Evolutionary conservation across 1,140 invertebrate genomes (phyloP).

Genomic region (Drosophila arizonae): DNA sequence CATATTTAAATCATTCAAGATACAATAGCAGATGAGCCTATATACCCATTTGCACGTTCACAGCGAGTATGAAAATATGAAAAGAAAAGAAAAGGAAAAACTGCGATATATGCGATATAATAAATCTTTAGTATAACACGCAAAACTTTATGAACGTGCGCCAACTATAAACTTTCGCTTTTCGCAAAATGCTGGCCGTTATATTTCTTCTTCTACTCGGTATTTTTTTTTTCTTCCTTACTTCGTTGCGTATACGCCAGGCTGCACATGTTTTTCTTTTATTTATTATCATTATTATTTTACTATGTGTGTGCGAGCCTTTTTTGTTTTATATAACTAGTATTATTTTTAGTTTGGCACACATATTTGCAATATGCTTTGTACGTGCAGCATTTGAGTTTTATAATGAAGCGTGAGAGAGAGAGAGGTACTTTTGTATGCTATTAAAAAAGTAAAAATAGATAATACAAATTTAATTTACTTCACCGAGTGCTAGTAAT

Average conservation of each 20-base stretch:
- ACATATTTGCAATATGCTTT: not conserved
- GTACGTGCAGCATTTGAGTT: slow-evolving; percentile 6
- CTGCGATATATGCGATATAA: slow-evolving; percentile 75
- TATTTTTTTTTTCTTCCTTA: not conserved
- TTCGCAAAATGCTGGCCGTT: slow-evolving; percentile 47
- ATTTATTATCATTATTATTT: slow-evolving; percentile 34
- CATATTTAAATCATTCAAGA: too few relatives aligned
- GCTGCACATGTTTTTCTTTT: slow-evolving; percentile 51
- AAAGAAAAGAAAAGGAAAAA: slow-evolving; percentile 54
- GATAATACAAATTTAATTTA: not conserved
- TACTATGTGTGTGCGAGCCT: slow-evolving; percentile 4
- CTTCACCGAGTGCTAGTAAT: too few relatives aligned
- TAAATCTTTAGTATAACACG: slow-evolving; percentile 77
- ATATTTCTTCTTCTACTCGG: not conserved
- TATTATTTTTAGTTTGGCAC: slow-evolving; percentile 44
- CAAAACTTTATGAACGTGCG: slow-evolving; percentile 76
- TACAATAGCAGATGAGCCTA: too few relatives aligned
- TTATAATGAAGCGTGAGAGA: slow-evolving; percentile 16
- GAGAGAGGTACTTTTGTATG: not conserved
- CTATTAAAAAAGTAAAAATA: not conserved
- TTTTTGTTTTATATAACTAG: slow-evolving; percentile 51
- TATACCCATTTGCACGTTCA: too few relatives aligned
- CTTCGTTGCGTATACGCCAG: slow-evolving; percentile 62
- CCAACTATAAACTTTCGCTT: slow-evolving; percentile 77
- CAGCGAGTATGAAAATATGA: not conserved